These are phyloP conservation scores for Simalia tracyae DNA, from an alignment of 2,797 vertebrate genomes.

Conservation along the genomic window DNA sequence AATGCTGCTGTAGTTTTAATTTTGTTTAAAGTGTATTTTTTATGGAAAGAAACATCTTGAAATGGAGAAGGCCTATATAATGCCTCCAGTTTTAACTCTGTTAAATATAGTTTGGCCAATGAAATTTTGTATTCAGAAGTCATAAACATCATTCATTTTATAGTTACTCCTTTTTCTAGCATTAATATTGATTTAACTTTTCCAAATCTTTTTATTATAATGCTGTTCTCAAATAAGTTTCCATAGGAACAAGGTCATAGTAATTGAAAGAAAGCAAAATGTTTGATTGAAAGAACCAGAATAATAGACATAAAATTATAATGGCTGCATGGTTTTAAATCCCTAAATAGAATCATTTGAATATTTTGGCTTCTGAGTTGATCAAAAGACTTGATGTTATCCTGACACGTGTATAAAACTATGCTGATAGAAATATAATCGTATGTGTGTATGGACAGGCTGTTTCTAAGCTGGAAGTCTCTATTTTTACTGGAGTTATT, in stretches of 20 bases:
- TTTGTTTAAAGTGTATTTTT: constrained; percentile 34
- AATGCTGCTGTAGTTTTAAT: neutral
- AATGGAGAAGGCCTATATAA: constrained; percentile 52
- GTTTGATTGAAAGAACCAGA: constrained; percentile 46
- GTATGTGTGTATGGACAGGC: neutral
- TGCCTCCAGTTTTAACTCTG: constrained; percentile 38
- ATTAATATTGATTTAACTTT: constrained; percentile 61
- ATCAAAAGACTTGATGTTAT: constrained; percentile 55
- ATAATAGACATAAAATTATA: constrained; percentile 39
- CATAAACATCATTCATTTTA: constrained; percentile 59
- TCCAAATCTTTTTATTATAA: constrained; percentile 39
- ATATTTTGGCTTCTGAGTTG: constrained; percentile 71
- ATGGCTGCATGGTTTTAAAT: constrained; percentile 55
- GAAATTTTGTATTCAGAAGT: constrained; percentile 42
- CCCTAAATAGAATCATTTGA: constrained; percentile 64
- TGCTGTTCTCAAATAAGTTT: constrained; percentile 57
- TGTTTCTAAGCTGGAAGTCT: constrained; percentile 45
- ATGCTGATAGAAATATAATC: constrained; percentile 44
- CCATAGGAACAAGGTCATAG: constrained; percentile 53
- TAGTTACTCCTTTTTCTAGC: constrained; percentile 46
- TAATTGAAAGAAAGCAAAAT: constrained; percentile 51
- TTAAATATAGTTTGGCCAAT: constrained; percentile 1
- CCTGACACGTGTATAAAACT: constrained; percentile 50
- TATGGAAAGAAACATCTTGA: constrained; percentile 47
- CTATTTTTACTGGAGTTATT: constrained; percentile 21